These are phyloP conservation scores for Papilio demoleus DNA, from an alignment of 2,888 invertebrate species.

Conservation along the genomic window DNA sequence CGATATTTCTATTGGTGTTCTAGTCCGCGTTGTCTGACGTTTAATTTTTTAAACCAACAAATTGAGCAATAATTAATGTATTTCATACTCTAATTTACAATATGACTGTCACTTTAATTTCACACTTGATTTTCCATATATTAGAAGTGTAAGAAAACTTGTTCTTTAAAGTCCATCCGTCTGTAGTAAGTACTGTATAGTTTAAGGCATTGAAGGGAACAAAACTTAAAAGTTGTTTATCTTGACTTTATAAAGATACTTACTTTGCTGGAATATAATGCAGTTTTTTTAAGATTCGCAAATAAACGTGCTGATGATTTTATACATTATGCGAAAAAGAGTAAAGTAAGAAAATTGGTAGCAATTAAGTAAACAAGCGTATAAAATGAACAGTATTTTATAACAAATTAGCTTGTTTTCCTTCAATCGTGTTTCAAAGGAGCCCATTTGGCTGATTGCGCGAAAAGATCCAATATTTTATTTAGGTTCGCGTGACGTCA, in stretches of 20 bases:
- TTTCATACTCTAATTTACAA: background rate
- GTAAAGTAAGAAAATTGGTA: background rate
- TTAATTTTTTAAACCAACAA: too few relatives aligned
- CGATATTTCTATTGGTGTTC: background rate
- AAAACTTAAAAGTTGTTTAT: too few relatives aligned
- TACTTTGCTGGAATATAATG: too few relatives aligned
- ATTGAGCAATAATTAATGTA: too few relatives aligned
- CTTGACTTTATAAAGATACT: too few relatives aligned
- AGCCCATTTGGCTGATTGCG: conserved; percentile 14
- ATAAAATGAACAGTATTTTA: conserved; percentile 16
- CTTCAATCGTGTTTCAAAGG: conserved; percentile 24
- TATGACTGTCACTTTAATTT: background rate
- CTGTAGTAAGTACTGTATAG: background rate
- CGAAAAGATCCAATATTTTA: conserved; percentile 20
- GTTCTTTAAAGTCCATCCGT: background rate
- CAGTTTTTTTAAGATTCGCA: background rate
- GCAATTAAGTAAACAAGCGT: conserved; percentile 8
- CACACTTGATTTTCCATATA: background rate
- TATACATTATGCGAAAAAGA: background rate
- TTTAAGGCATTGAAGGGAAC: background rate
- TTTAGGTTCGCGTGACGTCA: conserved; percentile 14
- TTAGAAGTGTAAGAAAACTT: background rate
- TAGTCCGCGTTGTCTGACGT: too few relatives aligned
- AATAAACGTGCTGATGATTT: background rate
- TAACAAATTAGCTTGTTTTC: conserved; percentile 15